phyloP scores from a whole-genome alignment of 1,140 invertebrate genomes.

The Nephotettix cincticeps region DNA sequence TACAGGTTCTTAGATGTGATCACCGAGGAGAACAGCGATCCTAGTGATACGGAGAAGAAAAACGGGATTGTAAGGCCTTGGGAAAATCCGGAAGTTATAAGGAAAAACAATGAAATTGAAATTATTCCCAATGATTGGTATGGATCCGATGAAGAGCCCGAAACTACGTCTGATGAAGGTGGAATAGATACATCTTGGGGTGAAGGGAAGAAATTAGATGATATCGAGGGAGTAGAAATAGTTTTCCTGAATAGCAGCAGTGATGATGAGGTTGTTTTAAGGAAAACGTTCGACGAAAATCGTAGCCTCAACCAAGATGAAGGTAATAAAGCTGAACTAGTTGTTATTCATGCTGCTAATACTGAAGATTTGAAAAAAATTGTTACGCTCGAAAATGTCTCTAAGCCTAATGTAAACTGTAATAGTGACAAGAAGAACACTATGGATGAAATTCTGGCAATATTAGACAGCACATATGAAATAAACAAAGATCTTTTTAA shows the following conservation, averaged over 20 bases:
- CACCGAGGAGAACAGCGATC: slow-evolving; percentile 41
- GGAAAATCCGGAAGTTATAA: slow-evolving; percentile 32
- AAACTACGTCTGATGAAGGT: slow-evolving; percentile 29
- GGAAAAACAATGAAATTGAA: slow-evolving; percentile 32
- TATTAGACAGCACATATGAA: slow-evolving; percentile 18
- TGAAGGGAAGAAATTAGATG: slow-evolving; percentile 35
- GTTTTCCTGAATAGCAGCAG: slow-evolving; percentile 18
- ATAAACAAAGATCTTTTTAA: slow-evolving; percentile 17
- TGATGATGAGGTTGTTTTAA: not conserved
- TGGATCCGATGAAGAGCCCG: slow-evolving; percentile 19
- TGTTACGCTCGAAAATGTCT: too few species aligned
- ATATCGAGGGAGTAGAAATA: slow-evolving; percentile 32
- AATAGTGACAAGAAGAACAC: slow-evolving; percentile 5
- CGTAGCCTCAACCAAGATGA: not conserved
- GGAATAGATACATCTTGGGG: slow-evolving; percentile 35
- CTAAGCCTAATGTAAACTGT: too few species aligned
- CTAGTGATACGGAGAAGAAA: slow-evolving; percentile 35
- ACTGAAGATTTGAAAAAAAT: not conserved
- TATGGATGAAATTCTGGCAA: slow-evolving; percentile 15
- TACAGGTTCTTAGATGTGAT: slow-evolving; percentile 41
- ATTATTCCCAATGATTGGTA: slow-evolving; percentile 32
- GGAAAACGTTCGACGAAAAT: not conserved
- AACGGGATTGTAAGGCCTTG: slow-evolving; percentile 29
- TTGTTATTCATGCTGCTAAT: not conserved
- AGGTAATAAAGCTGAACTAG: not conserved